Evolutionary conservation across 1,140 invertebrate genomes (phyloP).

Genomic region (Cataglyphis hispanica): DNA sequence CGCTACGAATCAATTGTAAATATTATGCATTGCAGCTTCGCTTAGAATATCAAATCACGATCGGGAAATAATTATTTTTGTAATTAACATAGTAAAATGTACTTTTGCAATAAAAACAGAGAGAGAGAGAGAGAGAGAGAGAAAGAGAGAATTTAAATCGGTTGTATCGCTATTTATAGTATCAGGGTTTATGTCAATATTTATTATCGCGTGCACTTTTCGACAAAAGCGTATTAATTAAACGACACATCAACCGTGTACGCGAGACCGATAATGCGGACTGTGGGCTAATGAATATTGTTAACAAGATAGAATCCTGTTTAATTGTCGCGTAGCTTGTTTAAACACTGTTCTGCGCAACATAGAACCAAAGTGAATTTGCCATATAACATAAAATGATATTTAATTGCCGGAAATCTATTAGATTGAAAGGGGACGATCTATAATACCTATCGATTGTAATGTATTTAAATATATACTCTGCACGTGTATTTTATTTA

Average conservation of each 20-base stretch:
- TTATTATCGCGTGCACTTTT: constrained; percentile 55
- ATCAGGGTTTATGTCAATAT: constrained; percentile 59
- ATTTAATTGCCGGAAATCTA: constrained; percentile 54
- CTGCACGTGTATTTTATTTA: not conserved
- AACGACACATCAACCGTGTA: constrained; percentile 56
- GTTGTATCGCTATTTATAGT: constrained; percentile 44
- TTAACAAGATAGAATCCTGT: constrained; percentile 58
- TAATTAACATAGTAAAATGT: constrained; percentile 35
- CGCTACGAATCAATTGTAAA: constrained; percentile 3
- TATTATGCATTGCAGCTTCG: constrained; percentile 2
- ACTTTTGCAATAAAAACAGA: not conserved
- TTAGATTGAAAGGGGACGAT: constrained; percentile 24
- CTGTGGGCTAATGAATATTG: constrained; percentile 59
- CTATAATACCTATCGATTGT: constrained; percentile 14
- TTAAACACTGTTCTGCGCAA: constrained; percentile 37
- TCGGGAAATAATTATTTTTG: constrained; percentile 41
- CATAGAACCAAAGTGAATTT: constrained; percentile 43
- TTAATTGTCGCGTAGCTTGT: constrained; percentile 54
- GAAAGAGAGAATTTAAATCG: constrained; percentile 20
- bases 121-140: not conserved
- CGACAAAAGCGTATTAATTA: constrained; percentile 62
- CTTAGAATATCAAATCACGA: constrained; percentile 14
- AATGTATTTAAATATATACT: constrained; percentile 2
- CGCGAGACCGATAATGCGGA: constrained; percentile 51
- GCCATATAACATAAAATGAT: constrained; percentile 46